Conservation (phyloP, 2,888 invertebrate genomes). For the Amaurobius ferox region DNA sequence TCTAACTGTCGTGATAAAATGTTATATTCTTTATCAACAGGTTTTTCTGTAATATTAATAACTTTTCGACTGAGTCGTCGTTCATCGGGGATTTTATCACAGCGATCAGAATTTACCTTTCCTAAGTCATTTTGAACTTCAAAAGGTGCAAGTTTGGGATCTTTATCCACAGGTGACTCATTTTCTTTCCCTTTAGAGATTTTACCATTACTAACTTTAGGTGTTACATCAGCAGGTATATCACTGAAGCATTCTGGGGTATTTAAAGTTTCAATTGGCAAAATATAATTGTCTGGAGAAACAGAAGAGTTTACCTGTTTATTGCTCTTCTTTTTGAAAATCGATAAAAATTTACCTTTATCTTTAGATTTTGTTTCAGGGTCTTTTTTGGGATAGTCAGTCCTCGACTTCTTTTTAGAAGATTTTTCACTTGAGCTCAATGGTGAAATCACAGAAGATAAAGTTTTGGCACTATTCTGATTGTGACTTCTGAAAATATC, state of each 20-base stretch:
- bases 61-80: conserved; percentile 48
- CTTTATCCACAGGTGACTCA: conserved; percentile 41
- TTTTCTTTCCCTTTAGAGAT: conserved; percentile 33
- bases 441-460: neutral
- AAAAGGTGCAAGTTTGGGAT: neutral
- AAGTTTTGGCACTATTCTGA: conserved; percentile 53
- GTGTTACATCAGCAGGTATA: conserved; percentile 22
- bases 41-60: conserved; percentile 50
- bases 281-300: conserved; percentile 34
- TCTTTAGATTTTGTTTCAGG: conserved; percentile 50
- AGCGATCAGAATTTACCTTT: conserved; percentile 43
- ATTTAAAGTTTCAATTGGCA: conserved; percentile 29
- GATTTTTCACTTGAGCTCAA: conserved; percentile 20
- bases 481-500: conserved; percentile 72
- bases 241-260: conserved; percentile 13
- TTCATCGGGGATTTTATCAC: conserved; percentile 56
- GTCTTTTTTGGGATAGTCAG: conserved; percentile 36
- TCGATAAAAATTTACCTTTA: conserved; percentile 70
- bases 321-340: conserved; percentile 68
- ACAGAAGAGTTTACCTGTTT: conserved; percentile 35
- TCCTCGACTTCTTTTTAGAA: conserved; percentile 36
- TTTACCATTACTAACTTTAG: conserved; percentile 51
- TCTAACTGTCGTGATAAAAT: conserved; percentile 36
- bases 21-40: conserved; percentile 59
- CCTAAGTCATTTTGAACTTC: conserved; percentile 65